These are phyloP conservation scores for Liasis olivaceus DNA, from an alignment of 2,797 vertebrate genomes.

Conservation along the genomic window DNA sequence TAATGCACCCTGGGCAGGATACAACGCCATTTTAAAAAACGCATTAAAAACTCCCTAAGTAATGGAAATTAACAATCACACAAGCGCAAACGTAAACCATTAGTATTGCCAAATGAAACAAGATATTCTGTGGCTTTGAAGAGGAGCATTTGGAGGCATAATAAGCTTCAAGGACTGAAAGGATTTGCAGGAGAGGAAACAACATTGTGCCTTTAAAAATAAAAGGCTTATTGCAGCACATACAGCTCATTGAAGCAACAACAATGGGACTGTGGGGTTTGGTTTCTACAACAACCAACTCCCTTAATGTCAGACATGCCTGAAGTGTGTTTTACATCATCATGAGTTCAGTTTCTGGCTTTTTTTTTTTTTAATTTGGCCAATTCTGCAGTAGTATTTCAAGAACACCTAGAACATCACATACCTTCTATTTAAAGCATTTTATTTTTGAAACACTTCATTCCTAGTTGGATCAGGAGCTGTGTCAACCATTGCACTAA, in stretches of 20 bases:
- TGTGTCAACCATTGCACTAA: conserved; percentile 3
- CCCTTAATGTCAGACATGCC: conserved; percentile 65
- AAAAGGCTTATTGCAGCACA: neutral
- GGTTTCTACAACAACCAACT: conserved; percentile 64
- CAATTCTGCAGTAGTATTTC: neutral
- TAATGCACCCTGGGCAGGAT: neutral
- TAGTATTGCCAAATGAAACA: neutral
- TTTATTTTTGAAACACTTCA: neutral
- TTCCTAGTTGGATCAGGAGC: neutral
- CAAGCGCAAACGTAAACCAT: neutral
- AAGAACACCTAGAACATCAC: neutral
- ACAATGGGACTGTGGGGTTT: conserved; percentile 55
- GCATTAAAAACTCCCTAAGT: neutral
- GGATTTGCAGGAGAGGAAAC: neutral
- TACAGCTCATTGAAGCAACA: conserved; percentile 45
- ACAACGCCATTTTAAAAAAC: neutral
- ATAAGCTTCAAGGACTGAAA: neutral
- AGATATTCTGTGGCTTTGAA: conserved; percentile 12
- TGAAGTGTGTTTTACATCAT: conserved; percentile 47
- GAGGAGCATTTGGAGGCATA: neutral
- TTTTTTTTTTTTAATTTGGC: neutral
- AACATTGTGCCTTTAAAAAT: neutral
- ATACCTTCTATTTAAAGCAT: neutral
- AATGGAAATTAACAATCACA: neutral
- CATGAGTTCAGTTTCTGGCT: conserved; percentile 54